Evolutionary conservation across 2,888 invertebrate genomes (phyloP).

Genomic region (Trachelus iudaicus): DNA sequence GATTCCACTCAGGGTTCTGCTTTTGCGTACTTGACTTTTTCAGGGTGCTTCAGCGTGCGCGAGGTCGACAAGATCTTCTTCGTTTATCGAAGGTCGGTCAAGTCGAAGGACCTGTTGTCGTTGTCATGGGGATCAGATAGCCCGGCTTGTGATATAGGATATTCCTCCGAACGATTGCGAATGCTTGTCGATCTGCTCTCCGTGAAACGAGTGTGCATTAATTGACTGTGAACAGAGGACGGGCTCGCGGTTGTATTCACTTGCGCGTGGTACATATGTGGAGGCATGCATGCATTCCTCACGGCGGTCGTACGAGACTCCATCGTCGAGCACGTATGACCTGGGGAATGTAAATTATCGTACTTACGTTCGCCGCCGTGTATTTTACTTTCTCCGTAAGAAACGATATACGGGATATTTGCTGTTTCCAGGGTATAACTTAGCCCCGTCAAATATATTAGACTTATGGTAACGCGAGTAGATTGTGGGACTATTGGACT

Average conservation of each 20-base stretch:
- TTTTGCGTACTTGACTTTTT: not conserved
- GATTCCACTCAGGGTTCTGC: not conserved
- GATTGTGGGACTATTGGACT: not conserved
- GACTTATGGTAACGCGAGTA: not conserved
- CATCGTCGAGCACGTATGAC: not conserved
- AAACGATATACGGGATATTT: not conserved
- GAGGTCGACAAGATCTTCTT: not conserved
- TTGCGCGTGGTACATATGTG: not conserved
- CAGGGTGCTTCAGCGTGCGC: not conserved
- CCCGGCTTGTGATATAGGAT: not conserved
- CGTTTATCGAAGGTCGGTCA: not conserved
- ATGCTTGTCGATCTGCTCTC: not conserved
- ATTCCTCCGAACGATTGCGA: not conserved
- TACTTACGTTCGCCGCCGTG: not conserved
- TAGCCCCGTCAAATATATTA: not conserved
- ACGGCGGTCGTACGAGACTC: not conserved
- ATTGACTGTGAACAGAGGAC: not conserved
- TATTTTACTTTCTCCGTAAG: not conserved
- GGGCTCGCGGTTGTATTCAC: not conserved
- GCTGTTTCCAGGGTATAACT: not conserved
- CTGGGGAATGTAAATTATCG: constrained; percentile 2
- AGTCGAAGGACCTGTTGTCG: not conserved
- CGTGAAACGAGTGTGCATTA: not conserved
- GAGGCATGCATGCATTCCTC: not conserved
- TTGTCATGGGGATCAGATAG: not conserved